Evolutionary conservation across 2,888 invertebrate genomes (phyloP).

Genomic region (Phortica magna): DNA sequence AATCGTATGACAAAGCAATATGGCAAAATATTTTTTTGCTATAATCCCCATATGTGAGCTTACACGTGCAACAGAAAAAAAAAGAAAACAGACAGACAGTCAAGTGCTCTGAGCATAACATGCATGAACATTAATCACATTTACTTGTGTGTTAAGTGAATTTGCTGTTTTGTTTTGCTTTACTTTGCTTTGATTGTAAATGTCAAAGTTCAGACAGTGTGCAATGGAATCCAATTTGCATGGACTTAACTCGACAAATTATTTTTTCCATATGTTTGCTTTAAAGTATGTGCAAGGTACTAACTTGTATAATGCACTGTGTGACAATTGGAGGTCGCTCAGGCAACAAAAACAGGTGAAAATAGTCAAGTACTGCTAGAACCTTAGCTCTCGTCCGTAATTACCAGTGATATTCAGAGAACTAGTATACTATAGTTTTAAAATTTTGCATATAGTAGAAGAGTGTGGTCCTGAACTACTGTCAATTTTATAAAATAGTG

Average conservation of each 20-base stretch:
- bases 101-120: neutral
- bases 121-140: neutral
- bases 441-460: no score
- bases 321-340: neutral
- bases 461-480: no score
- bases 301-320: neutral
- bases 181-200: neutral
- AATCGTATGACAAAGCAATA: neutral
- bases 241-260: neutral
- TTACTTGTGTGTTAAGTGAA: neutral
- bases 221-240: neutral
- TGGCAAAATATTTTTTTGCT: neutral
- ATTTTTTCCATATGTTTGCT: neutral
- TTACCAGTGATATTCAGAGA: no score
- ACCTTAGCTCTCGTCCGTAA: no score
- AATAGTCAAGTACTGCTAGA: no score
- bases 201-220: neutral
- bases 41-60: neutral
- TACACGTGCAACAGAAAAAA: neutral
- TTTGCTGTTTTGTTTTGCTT: neutral
- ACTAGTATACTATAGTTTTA: no score
- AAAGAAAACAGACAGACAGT: neutral
- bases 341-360: neutral
- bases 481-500: no score
- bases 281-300: neutral